Conservation (phyloP, 2,797 vertebrate genomes). For the Galago senegalensis region DNA sequence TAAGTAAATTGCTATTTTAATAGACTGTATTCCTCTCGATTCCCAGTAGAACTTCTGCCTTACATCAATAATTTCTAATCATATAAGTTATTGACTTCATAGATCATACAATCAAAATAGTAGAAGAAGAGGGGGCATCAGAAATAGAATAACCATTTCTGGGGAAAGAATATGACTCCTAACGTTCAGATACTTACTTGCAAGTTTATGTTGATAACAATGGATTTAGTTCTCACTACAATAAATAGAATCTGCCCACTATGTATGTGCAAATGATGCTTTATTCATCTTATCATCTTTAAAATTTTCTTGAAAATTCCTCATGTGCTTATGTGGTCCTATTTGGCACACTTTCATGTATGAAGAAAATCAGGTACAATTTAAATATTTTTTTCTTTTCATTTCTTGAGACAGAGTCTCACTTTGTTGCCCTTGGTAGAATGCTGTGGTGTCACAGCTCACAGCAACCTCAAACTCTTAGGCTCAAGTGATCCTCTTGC, state of each 20-base stretch:
- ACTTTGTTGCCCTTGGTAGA: too few species aligned
- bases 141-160: neutral
- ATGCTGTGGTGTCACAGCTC: too few species aligned
- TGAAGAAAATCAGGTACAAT: slow-evolving; percentile 31
- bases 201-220: neutral
- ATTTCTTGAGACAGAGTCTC: too few species aligned
- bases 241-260: neutral
- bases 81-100: neutral
- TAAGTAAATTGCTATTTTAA: neutral
- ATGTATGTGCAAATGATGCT: neutral
- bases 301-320: slow-evolving; percentile 8
- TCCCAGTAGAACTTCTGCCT: neutral
- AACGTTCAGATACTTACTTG: neutral
- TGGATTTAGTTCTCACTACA: neutral
- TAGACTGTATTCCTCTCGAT: neutral
- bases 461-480: too few species aligned
- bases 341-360: neutral
- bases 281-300: slow-evolving; percentile 18
- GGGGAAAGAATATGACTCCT: neutral
- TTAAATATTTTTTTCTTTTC: slow-evolving; percentile 26
- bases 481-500: too few species aligned
- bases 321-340: neutral
- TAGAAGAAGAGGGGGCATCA: neutral
- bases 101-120: neutral
- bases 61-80: neutral